Evolutionary conservation across 2,888 invertebrate genomes (phyloP).

Genomic region (Oxyscelio sp.): DNA sequence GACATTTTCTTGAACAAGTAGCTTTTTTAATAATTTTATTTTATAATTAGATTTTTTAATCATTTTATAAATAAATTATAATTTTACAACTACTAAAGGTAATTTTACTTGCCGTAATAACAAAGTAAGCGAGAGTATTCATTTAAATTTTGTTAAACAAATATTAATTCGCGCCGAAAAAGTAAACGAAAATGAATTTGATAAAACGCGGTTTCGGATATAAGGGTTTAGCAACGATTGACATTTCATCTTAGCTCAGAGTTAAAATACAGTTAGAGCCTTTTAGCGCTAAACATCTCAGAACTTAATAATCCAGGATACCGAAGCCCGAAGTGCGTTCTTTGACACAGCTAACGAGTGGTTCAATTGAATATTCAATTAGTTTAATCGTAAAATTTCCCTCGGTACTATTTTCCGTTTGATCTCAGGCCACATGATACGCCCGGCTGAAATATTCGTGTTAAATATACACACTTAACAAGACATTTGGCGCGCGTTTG

Average conservation of each 20-base stretch:
- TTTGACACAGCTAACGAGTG: constrained; percentile 35
- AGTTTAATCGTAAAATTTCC: constrained; percentile 34
- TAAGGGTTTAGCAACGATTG: too few species aligned
- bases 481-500: constrained; percentile 20
- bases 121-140: too few species aligned
- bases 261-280: constrained; percentile 46
- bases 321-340: constrained; percentile 9
- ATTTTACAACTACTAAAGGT: too few species aligned
- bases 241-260: constrained; percentile 32
- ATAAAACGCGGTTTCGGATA: too few species aligned
- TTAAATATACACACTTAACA: constrained; percentile 39
- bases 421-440: constrained; percentile 19
- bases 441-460: constrained; percentile 26
- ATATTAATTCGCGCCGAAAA: too few species aligned
- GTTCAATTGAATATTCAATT: constrained; percentile 47
- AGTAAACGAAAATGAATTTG: too few species aligned
- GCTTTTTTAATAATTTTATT: too few species aligned
- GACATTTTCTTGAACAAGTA: too few species aligned
- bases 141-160: too few species aligned
- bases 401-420: constrained; percentile 29
- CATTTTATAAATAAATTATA: too few species aligned
- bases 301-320: constrained; percentile 33
- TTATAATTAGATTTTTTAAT: too few species aligned
- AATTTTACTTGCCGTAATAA: too few species aligned
- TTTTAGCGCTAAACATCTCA: constrained; percentile 41